Conservation (phyloP, 2,113 vertebrate species). For the Pholis gunnellus region DNA sequence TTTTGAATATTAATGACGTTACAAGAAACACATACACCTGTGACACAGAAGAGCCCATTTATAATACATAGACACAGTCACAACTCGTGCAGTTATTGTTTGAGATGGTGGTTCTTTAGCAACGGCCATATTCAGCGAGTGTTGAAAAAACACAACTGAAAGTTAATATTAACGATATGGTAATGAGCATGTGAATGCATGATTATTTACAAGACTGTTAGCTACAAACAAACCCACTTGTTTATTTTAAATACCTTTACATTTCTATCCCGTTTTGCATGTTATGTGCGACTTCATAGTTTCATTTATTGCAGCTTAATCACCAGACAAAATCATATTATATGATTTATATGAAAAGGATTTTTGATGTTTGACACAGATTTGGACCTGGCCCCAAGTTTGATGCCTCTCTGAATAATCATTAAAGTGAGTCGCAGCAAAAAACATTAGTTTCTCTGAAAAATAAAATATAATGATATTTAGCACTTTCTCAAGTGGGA, state of each 20-base stretch:
- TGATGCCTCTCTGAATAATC: neutral
- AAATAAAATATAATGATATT: neutral
- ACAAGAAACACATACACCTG: conserved; percentile 13
- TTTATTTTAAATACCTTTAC: too few species aligned
- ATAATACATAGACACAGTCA: conserved; percentile 14
- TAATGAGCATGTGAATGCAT: conserved; percentile 2
- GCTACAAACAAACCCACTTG: too few species aligned
- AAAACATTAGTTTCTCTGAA: neutral
- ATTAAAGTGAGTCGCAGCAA: neutral
- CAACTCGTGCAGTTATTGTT: neutral
- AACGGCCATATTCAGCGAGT: neutral
- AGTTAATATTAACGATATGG: neutral
- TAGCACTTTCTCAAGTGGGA: neutral
- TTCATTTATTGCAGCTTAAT: neutral
- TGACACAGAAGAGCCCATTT: neutral
- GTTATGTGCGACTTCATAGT: neutral
- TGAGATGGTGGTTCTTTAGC: neutral
- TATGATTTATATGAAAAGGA: neutral
- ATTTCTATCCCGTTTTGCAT: neutral
- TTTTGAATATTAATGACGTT: conserved; percentile 34
- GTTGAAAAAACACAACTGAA: neutral
- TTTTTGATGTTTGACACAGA: neutral
- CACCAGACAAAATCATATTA: neutral
- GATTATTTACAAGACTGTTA: neutral
- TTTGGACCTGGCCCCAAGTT: neutral